phyloP scores from a whole-genome alignment of 2,113 vertebrate species.

The cat (Felis catus) region F.catus_Fca126_mat1.0 CM031420.1:107590001-107590500 shows the following conservation, averaged over 20 bases:
- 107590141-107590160: background rate
- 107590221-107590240: background rate
- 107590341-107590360: rapidly evolving
- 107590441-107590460: background rate
- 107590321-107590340: rapidly evolving
- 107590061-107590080: background rate
- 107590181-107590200: background rate
- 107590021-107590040: background rate
- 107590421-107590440: background rate
- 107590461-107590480: background rate
- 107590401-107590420: background rate
- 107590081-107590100: background rate
- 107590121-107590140: background rate
- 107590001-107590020: background rate
- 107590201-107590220: background rate
- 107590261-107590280: background rate
- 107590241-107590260: background rate
- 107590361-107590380: background rate
- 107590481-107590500: background rate
- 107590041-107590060: background rate
- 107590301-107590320: background rate
- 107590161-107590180: background rate
- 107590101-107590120: background rate
- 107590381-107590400: background rate
- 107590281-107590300: background rate